Conservation (phyloP, 1,140 invertebrate species). For the Tyrophagus putrescentiae region DNA sequence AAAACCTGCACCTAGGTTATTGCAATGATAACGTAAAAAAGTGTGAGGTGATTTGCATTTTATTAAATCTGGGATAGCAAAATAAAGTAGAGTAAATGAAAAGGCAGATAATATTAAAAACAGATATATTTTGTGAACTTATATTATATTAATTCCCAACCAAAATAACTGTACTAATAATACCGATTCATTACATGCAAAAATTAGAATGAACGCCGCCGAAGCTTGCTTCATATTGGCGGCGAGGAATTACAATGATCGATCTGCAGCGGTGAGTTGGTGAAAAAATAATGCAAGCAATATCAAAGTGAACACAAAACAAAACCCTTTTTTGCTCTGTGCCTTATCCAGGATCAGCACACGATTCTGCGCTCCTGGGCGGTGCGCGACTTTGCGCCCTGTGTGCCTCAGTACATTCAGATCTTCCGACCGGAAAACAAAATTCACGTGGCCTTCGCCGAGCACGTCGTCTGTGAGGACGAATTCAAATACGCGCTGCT, state of each 20-base stretch:
- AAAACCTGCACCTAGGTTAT: too few species aligned
- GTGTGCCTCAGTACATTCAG: constrained; percentile 91
- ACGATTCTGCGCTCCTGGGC: constrained; percentile 94
- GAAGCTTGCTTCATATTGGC: constrained; percentile 90
- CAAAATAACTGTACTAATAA: too few species aligned
- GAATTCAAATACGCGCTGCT: constrained; percentile 87
- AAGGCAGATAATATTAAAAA: too few species aligned
- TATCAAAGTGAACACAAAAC: not conserved
- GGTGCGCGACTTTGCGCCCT: constrained; percentile 90
- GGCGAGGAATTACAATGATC: constrained; percentile 87
- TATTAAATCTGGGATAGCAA: too few species aligned
- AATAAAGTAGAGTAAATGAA: too few species aligned
- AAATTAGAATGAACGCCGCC: constrained; percentile 85
- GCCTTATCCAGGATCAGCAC: constrained; percentile 61
- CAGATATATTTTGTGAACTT: too few species aligned
- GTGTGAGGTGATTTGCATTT: too few species aligned
- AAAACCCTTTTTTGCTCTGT: constrained; percentile 5
- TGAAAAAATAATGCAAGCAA: not conserved
- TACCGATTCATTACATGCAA: too few species aligned
- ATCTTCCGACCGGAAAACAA: constrained; percentile 96
- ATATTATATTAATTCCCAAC: not conserved
- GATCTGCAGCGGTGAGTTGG: constrained; percentile 67
- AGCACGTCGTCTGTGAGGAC: constrained; percentile 93
- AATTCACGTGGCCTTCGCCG: constrained; percentile 93
- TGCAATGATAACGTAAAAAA: too few species aligned